Conservation (phyloP, 2,888 invertebrate genomes). For the Abrostola tripartita region DNA sequence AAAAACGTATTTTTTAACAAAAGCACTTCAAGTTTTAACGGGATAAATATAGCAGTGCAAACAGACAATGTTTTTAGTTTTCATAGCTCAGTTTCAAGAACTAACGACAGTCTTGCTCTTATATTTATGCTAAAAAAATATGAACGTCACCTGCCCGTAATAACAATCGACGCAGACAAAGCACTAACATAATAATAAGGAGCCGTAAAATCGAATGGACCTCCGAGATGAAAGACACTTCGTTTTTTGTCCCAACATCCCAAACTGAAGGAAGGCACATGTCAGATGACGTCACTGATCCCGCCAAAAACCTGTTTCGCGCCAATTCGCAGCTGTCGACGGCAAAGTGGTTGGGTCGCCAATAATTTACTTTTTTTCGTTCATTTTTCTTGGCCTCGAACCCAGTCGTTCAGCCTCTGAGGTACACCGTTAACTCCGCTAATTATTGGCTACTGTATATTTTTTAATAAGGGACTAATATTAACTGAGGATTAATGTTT, state of each 20-base stretch:
- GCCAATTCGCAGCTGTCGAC: conserved; percentile 87
- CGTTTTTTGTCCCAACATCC: conserved; percentile 73
- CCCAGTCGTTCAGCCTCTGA: conserved; percentile 72
- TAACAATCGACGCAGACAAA: conserved; percentile 48
- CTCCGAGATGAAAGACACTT: conserved; percentile 67
- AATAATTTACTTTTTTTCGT: conserved; percentile 73
- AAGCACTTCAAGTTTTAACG: conserved; percentile 6
- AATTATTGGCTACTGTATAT: conserved; percentile 65
- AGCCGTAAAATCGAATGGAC: conserved; percentile 75
- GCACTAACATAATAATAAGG: conserved; percentile 64
- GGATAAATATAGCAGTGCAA: conserved; percentile 6
- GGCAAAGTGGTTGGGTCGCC: conserved; percentile 74
- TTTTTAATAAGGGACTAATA: conserved; percentile 46
- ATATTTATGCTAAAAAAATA: conserved; percentile 9
- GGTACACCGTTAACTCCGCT: conserved; percentile 80
- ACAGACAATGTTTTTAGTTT: conserved; percentile 5
- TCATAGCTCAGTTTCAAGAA: conserved; percentile 14
- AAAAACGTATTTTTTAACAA: background rate
- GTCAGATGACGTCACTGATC: conserved; percentile 83
- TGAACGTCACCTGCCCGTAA: conserved; percentile 53
- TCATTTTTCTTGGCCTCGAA: conserved; percentile 68
- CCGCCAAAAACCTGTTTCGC: conserved; percentile 84
- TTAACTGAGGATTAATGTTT: conserved; percentile 37
- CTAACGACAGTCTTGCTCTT: background rate
- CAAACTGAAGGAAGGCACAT: conserved; percentile 77